Evolutionary conservation across 2,113 vertebrate genomes (phyloP), one percentile per base, ranked within the genome.

Genomic region (Bubalus kerabau): DNA sequence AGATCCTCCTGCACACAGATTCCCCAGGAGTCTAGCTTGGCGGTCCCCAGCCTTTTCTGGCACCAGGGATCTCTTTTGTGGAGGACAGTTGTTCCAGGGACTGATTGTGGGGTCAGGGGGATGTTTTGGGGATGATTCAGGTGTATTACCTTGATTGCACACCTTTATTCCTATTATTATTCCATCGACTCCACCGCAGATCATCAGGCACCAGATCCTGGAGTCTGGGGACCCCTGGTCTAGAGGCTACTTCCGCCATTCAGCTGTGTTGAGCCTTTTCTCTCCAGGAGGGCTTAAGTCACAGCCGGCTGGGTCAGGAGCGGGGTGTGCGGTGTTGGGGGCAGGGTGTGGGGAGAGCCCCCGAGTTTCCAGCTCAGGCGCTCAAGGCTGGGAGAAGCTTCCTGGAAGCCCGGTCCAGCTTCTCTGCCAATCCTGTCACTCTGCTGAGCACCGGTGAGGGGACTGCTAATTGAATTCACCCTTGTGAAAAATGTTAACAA

Each of bases 401-500:
- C 95, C 94, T 54, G 74, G 81, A 84, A 91, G 64, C 64, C 40
- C 14, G 0, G 14, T 3, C 93, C 74, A 17, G 59, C 85, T 43
- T 90, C 14, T 32, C 87, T 19, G 30, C n/a, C 21, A 1, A 5
- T 32, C 83, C 92, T 15, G n/a, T n/a, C 1, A 0, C 91, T 93
- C 9, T 23, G 5, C 62, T 10, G 1, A 96, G 90, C 62, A 13
- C 90, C 11, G 7, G 30, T 0, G 0, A 1, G 0, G 40, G 54
- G 81, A 8, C 95, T 0, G 1, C 98, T 99, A 98, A 99, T 98
- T 99, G 98, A 98, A 98, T 98, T 98, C 96, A 94, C 95, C 95
- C 97, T 83, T 2, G 93, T 64, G 96, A 98, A 97, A 93, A 98
- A 91, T 60, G 2, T 97, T 98, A 98, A 98, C 98, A 98, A 98